Base-by-base conservation (phyloP, 2,888 invertebrate genomes). In the Brachypterus glaber region DNA sequence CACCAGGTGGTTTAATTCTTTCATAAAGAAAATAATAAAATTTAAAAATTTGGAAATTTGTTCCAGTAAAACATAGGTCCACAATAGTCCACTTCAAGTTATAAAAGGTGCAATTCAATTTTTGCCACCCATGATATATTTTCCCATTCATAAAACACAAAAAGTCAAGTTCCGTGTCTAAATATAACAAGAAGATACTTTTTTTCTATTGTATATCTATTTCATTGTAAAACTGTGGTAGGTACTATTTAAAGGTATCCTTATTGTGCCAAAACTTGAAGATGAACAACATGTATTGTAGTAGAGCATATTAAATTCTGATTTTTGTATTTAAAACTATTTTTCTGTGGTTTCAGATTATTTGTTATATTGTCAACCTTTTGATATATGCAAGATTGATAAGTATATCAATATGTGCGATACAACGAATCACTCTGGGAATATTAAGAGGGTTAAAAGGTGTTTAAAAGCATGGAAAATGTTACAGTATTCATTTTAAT, bases 11-110 rank as follows among this genome's bases (percentile, higher is more conserved):
- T 39, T n/a, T n/a, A n/a, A n/a, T n/a, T n/a, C n/a, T n/a, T n/a
- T n/a, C n/a, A n/a, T n/a, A n/a, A n/a, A 9, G 21, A 5, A 9
- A 34, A 52, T 50, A 59, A 57, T 55, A 57, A 58, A 58, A 59
- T 52, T 51, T n/a, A n/a, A 50, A 53, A 58, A 55, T 58, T 58
- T 50, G 47, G 43, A 59, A 59, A 60, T 60, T 60, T 58, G 60
- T 55, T 59, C 50, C 58, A 58, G 53, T 52, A 53, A 55, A 54
- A 52, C 50, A 42, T 47, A 43, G 41, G 42, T 35, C 46, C 45
- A 32, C 17, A 35, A 38, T 21, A 29, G 31, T 30, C 30, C 39
- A 41, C 41, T 38, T 33, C 30, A 12, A 3, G 16, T 13, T 25
- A 27, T 37, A 37, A 41, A 40, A 41, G 37, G 31, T 41, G 37